Conservation (phyloP, 2,888 invertebrate species). For the Agonopterix arenella region DNA sequence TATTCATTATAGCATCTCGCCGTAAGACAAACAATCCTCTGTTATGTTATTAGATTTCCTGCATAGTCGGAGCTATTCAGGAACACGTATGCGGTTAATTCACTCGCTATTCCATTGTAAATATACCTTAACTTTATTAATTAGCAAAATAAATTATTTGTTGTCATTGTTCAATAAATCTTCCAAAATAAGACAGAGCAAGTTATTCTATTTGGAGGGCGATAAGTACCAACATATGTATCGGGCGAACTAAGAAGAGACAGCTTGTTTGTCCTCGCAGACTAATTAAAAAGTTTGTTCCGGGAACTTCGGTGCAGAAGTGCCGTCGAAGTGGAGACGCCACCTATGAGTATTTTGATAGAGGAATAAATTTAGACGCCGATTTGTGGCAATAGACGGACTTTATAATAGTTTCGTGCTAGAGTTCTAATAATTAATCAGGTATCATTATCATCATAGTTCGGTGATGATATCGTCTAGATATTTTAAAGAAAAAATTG, state of each 20-base stretch:
- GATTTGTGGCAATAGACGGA: conserved; percentile 1
- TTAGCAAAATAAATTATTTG: conserved; percentile 22
- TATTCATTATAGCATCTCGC: conserved; percentile 68
- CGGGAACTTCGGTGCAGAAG: conserved; percentile 53
- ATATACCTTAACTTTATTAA: conserved; percentile 28
- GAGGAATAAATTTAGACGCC: conserved; percentile 47
- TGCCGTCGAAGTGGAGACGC: conserved; percentile 51
- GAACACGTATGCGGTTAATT: conserved; percentile 34
- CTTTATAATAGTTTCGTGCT: too few species aligned
- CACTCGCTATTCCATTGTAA: conserved; percentile 26
- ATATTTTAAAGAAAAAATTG: too few species aligned
- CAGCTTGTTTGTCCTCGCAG: conserved; percentile 72
- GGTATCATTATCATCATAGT: too few species aligned
- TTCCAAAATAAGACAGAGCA: conserved; percentile 29
- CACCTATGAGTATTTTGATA: conserved; percentile 38
- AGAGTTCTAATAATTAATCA: too few species aligned
- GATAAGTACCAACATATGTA: conserved; percentile 45
- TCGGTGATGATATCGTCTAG: too few species aligned
- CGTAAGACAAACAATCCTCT: conserved; percentile 56
- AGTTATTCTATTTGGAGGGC: conserved; percentile 33
- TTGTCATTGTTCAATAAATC: conserved; percentile 28
- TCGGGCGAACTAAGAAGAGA: conserved; percentile 44
- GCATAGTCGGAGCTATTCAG: conserved; percentile 42
- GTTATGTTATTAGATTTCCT: conserved; percentile 62
- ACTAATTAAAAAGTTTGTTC: conserved; percentile 77